A percentile compares a stretch with the other conserved stretches of the same genome.
These are phyloP conservation scores for Macrophya annulata DNA, from an alignment of 2,888 invertebrate species.

Conservation along the genomic window DNA sequence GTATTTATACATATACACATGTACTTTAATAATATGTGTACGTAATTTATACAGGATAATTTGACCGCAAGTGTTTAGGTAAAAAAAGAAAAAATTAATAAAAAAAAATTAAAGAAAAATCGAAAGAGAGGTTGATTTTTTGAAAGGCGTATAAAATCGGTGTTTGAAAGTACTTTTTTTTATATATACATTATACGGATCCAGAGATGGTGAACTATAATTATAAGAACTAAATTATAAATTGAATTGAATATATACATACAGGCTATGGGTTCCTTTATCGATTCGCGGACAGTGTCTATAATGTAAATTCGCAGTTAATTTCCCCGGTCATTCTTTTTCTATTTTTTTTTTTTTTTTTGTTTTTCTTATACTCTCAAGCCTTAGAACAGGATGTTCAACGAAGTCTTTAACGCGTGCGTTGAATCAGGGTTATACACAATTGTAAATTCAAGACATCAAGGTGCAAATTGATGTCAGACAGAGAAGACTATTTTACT, in stretches of 20 bases:
- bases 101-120: neutral
- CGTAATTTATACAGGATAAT: neutral
- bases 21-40: no score
- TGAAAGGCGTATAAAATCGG: neutral
- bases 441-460: constrained; percentile 37
- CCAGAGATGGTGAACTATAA: neutral
- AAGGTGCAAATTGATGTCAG: constrained; percentile 50
- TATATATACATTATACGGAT: neutral
- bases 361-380: neutral
- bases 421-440: constrained; percentile 6
- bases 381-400: neutral
- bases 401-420: neutral
- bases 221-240: constrained; percentile 1
- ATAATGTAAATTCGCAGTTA: neutral
- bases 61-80: neutral
- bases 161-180: neutral
- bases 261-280: neutral
- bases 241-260: neutral
- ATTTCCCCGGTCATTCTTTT: neutral
- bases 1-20: neutral
- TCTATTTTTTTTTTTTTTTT: neutral
- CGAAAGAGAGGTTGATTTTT: neutral
- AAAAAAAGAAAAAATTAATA: no score
- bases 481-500: neutral
- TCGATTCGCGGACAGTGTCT: neutral